These are phyloP conservation scores for Trichosurus vulpecula DNA, from an alignment of 2,797 vertebrate species.

Conservation along the genomic window DNA sequence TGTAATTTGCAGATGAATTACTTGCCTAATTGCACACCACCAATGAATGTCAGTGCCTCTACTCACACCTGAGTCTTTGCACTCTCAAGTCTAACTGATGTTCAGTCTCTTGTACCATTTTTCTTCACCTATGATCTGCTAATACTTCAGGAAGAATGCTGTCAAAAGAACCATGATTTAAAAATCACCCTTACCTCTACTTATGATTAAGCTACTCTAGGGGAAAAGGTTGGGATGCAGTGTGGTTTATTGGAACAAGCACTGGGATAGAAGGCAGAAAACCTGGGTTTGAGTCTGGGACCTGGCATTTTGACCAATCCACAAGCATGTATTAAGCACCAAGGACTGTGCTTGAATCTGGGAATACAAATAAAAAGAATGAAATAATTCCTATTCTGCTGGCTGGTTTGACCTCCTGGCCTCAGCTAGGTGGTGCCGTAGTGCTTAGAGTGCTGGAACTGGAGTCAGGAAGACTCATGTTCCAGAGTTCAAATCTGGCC, in stretches of 20 bases:
- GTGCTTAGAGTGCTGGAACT: neutral
- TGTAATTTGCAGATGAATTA: neutral
- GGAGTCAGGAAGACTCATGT: neutral
- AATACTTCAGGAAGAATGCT: neutral
- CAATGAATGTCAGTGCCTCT: neutral
- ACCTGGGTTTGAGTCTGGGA: neutral
- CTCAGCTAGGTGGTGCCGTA: neutral
- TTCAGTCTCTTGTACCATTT: neutral
- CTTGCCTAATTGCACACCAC: neutral
- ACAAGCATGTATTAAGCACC: neutral
- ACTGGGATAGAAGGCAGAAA: neutral
- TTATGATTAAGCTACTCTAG: conserved; percentile 18
- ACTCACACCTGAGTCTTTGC: neutral
- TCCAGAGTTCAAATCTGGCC: neutral
- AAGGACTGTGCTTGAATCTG: neutral
- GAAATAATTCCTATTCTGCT: neutral
- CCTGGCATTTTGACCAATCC: neutral
- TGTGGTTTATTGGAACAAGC: neutral
- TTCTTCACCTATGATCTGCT: neutral
- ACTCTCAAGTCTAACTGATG: neutral
- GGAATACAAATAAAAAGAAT: neutral
- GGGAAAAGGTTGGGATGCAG: neutral
- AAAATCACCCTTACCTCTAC: neutral
- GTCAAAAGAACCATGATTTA: neutral
- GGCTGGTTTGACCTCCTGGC: neutral